Base-by-base conservation (phyloP, 2,797 vertebrate species). In the Sarcophilus harrisii region DNA sequence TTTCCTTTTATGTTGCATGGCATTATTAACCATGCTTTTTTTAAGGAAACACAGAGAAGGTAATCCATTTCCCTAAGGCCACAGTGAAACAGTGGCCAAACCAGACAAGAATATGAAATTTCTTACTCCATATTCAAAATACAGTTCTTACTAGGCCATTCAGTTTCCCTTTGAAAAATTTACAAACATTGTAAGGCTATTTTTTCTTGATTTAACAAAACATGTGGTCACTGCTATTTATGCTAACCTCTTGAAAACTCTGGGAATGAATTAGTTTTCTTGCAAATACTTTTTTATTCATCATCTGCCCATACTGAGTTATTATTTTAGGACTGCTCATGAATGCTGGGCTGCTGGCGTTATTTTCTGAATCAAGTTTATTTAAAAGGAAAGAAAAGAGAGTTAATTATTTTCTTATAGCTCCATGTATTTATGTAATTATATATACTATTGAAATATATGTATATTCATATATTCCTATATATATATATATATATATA, bases 151-250 rank as follows among this genome's bases (percentile, higher is more conserved):
- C 89, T 93, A 96, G 58, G 90, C 57, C 91, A 93, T 57, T 93
- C 49, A 92, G 94, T 57, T 96, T 98, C 95, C 95, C 96, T 97
- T 96, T 81, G 91, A 94, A 96, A 95, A 95, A 96, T 60, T 96
- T 93, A 92, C 49, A 92, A 94, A 93, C 90, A 94, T 49, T 3
- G 11, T 73, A 90, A 90, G 73, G 11, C 45, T 93, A 27, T 92
- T 62, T 97, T 92, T 95, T 91, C 62, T 97, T 95, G 60, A 95
- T 94, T 97, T 93, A 92, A 93, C 49, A 95, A 97, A 97, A 93
- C 62, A 94, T 92, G 90, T 59, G 90, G 95, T 96, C 94, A 92
- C 54, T 60, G 54, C 62, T 96, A 96, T 96, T 93, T 92, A 93
- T 94, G 45, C 24, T 66, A 60, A 96, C 38, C 29, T 73, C 66